These are phyloP conservation scores for Calameuta pallipes DNA, from an alignment of 2,888 invertebrate genomes.

Conservation along the genomic window DNA sequence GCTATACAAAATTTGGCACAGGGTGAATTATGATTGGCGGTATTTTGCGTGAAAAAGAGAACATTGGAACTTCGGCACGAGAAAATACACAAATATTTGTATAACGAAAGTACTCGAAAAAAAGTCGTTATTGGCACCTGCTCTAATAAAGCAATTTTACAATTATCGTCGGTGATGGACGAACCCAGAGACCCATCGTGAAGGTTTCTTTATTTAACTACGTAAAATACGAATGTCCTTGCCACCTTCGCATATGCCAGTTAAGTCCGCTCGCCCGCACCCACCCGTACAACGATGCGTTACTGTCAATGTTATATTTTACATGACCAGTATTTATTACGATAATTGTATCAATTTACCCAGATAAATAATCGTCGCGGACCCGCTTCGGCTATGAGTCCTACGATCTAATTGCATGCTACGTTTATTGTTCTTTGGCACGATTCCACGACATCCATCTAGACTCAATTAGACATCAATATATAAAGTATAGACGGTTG, in stretches of 20 bases:
- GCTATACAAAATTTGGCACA: background rate
- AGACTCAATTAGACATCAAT: background rate
- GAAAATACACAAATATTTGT: slow-evolving; percentile 45
- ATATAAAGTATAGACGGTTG: background rate
- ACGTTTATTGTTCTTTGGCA: background rate
- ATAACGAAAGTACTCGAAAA: slow-evolving; percentile 36
- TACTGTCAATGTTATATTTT: background rate
- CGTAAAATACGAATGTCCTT: background rate
- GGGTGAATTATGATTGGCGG: background rate
- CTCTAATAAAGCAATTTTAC: slow-evolving; percentile 52
- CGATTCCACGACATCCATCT: background rate
- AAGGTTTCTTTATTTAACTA: background rate
- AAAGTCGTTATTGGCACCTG: slow-evolving; percentile 51
- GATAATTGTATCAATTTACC: background rate
- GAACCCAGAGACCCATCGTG: background rate
- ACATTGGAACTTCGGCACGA: no score
- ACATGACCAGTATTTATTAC: background rate
- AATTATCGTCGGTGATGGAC: slow-evolving; percentile 43
- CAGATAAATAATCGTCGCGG: background rate
- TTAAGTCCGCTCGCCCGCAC: background rate
- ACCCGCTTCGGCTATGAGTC: background rate
- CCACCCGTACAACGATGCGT: background rate
- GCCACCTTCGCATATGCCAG: background rate
- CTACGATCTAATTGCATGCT: background rate
- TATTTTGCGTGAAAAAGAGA: background rate